Evolutionary conservation across 2,113 vertebrate genomes (phyloP).

Genomic region (Oreochromis tanganicae): DNA sequence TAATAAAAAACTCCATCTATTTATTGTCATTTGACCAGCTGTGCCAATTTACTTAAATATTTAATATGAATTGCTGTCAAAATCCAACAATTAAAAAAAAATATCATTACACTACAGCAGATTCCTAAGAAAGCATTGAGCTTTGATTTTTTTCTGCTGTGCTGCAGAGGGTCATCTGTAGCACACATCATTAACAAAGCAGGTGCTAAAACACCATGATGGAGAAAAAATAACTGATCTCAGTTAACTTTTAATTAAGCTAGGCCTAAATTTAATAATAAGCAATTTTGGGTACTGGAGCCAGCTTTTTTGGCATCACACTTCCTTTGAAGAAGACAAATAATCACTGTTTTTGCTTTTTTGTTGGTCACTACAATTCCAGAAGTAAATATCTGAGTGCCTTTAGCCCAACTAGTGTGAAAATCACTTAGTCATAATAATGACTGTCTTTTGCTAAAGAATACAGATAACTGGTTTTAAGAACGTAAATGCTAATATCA

Average conservation of each 20-base stretch:
- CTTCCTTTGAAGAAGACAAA: background rate
- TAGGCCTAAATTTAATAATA: background rate
- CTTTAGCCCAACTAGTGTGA: background rate
- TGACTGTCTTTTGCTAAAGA: background rate
- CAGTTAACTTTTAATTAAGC: background rate
- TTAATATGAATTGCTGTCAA: background rate
- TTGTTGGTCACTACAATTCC: background rate
- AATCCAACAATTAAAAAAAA: background rate
- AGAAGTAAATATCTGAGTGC: background rate
- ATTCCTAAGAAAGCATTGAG: background rate
- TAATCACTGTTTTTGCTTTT: rapidly evolving
- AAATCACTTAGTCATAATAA: background rate
- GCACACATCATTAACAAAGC: background rate
- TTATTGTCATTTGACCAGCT: background rate
- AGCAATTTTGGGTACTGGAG: background rate
- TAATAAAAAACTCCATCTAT: background rate
- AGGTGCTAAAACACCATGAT: background rate
- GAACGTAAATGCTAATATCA: rapidly evolving
- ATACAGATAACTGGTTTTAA: background rate
- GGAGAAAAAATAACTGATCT: background rate
- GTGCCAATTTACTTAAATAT: background rate
- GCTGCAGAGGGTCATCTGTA: background rate
- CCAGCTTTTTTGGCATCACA: background rate
- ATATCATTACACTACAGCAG: background rate
- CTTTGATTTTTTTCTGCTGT: background rate